A percentile compares a stretch with the other conserved stretches of the same genome.
Evolutionary conservation across 2,113 vertebrate species (phyloP).

Genomic region (Pontoporia blainvillei): DNA sequence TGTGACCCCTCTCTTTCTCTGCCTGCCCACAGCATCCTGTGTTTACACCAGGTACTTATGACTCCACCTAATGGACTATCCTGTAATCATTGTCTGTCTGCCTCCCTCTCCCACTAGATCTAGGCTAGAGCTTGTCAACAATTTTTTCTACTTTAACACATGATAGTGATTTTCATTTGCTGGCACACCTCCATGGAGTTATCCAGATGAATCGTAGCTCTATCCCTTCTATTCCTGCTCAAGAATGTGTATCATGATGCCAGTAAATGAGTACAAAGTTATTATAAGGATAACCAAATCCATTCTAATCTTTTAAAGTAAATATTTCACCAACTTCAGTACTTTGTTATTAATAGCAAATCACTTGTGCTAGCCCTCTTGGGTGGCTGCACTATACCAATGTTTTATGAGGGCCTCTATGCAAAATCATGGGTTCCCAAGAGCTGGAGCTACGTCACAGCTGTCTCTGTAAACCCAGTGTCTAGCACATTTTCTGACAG

Average conservation of each 20-base stretch:
- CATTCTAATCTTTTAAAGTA: neutral
- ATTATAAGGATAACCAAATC: neutral
- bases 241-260: neutral
- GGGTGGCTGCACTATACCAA: accelerated
- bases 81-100: neutral
- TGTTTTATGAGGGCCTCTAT: neutral
- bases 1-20: neutral
- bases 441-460: neutral
- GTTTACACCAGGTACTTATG: neutral
- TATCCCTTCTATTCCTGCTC: neutral
- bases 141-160: neutral
- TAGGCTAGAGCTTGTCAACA: neutral
- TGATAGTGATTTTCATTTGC: neutral
- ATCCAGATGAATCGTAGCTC: neutral
- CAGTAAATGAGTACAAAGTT: neutral
- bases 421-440: neutral
- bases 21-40: neutral
- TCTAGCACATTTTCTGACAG: neutral
- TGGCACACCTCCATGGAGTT: neutral
- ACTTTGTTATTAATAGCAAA: neutral
- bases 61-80: neutral
- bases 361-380: neutral
- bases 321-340: neutral
- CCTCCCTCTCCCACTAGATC: neutral
- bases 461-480: neutral